Conservation (phyloP, 2,888 invertebrate species). For the Amiota communis region DNA sequence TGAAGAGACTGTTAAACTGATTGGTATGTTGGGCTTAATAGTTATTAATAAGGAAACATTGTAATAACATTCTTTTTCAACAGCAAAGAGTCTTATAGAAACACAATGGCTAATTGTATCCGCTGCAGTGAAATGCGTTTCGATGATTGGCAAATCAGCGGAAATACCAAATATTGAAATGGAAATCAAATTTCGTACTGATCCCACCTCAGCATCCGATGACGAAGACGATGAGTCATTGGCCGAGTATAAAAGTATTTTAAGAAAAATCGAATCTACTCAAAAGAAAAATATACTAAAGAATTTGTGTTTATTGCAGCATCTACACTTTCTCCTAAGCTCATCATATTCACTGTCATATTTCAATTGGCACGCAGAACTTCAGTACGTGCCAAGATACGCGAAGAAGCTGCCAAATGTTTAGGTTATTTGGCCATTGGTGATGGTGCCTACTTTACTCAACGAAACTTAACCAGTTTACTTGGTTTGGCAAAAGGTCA, state of each 20-base stretch:
- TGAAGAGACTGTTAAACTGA: conserved; percentile 75
- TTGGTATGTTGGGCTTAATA: conserved; percentile 73
- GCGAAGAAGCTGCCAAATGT: conserved; percentile 84
- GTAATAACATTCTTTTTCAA: conserved; percentile 22
- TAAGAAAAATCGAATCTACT: neutral
- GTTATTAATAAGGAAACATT: neutral
- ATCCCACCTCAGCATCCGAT: conserved; percentile 54
- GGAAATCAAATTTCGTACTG: conserved; percentile 61
- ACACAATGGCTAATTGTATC: conserved; percentile 78
- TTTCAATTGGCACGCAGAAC: conserved; percentile 82
- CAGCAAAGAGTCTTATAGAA: conserved; percentile 79
- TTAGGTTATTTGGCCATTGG: conserved; percentile 88
- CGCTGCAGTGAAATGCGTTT: conserved; percentile 82
- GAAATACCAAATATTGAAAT: conserved; percentile 78
- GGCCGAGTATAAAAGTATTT: conserved; percentile 59
- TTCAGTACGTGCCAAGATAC: conserved; percentile 81
- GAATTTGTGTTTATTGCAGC: conserved; percentile 40
- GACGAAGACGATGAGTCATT: conserved; percentile 51
- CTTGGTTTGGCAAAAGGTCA: conserved; percentile 85
- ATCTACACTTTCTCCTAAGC: conserved; percentile 77
- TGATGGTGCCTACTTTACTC: conserved; percentile 82
- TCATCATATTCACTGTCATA: conserved; percentile 80
- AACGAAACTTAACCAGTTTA: conserved; percentile 83
- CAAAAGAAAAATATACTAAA: neutral
- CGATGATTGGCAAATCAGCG: conserved; percentile 81